Base-by-base conservation (phyloP, 1,140 invertebrate species). In the Drosophila serrata region DNA sequence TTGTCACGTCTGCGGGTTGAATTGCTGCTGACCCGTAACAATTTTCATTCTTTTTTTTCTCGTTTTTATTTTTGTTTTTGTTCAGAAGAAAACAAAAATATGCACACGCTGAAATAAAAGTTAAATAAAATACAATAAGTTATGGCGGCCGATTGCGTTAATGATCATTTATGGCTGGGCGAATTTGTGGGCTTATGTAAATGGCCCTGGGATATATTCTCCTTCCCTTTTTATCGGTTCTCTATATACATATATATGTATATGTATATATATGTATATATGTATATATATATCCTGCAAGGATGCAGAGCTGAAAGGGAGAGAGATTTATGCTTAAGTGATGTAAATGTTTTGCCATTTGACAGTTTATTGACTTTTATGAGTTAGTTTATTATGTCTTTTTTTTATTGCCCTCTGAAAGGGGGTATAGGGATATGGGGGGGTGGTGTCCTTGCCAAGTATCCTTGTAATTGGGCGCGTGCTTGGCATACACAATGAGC, bases 331-430 rank as follows among this genome's bases (percentile, higher is more conserved):
- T 79, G 70, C 72, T 70, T 67, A 84, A 84, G 81, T 76, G 76
- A 76, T 79, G 81, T 84, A 80, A 84, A 84, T 84, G 81, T 64
- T 70, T 75, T 64, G 72, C 72, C 77, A 84, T 84, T 84, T 84
- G 81, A 84, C 81, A 82, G 81, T 84, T 84, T 84, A 84, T 84
- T 84, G 81, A 84, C 81, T 84, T 84, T 84, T 79, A 84, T 84
- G 81, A 84, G 81, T 79, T 79, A 84, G 81, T 82, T 82, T 82
- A 82, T 82, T 84, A 75, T 79, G 24, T 62, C 42, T 40, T 63
- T 56, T 70, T 77, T 68, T 69, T 77, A 77, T 77, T 49, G 74
- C 74, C 37, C 12, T n/a, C 17, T 3, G 12, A 69, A 27, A 12
- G 15, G 55, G 29, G 59, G 22, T 27, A 63, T n/a, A 31, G 24